Percentiles rank a stretch among this genome's conserved stretches.
Evolutionary conservation across 2,888 invertebrate species (phyloP).

Genomic region (Sipha maydis): DNA sequence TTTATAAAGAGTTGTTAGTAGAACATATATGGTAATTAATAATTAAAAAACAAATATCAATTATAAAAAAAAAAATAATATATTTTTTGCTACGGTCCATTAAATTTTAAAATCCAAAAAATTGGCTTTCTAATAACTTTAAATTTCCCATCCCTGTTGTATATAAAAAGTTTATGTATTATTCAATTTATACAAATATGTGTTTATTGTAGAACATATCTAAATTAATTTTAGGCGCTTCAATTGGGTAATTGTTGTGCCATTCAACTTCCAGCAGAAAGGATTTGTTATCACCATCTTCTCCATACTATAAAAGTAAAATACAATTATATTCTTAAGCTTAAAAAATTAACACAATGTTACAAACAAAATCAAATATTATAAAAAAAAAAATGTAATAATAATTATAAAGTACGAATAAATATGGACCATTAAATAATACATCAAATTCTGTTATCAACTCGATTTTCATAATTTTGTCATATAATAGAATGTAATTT

Average conservation of each 20-base stretch:
- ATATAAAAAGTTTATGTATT: no score
- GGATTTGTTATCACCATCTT: conserved; percentile 81
- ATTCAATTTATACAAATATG: conserved; percentile 75
- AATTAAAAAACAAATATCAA: no score
- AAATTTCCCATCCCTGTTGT: no score
- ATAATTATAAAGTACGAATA: neutral
- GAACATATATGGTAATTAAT: no score
- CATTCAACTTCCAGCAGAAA: conserved; percentile 89
- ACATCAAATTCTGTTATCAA: neutral
- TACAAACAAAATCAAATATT: neutral
- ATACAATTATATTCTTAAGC: conserved; percentile 48
- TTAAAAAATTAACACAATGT: neutral
- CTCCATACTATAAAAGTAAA: conserved; percentile 76
- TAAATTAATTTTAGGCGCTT: conserved; percentile 83
- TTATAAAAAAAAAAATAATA: no score
- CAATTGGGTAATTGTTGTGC: conserved; percentile 87
- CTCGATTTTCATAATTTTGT: neutral
- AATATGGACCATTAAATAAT: neutral
- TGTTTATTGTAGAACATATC: conserved; percentile 94
- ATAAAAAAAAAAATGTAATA: neutral
- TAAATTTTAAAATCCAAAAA: no score
- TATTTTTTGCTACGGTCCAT: no score
- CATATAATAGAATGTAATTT: neutral
- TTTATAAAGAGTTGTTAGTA: no score
- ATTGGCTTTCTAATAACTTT: no score